Conservation (phyloP, 92 coral and sea anemone genomes). For the Porites lobata region DNA sequence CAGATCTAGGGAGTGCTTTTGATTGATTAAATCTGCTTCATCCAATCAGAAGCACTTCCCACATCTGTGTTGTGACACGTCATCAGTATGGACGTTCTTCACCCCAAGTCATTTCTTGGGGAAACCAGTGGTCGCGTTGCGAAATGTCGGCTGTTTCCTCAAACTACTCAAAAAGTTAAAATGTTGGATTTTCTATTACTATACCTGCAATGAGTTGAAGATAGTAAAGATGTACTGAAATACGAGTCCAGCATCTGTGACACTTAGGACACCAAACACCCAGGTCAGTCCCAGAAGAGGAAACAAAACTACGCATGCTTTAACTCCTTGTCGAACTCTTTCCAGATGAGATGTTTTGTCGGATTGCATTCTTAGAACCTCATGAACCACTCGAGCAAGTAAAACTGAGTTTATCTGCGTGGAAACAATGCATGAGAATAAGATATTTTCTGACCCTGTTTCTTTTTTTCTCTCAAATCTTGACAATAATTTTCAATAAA, state of each 20-base stretch:
- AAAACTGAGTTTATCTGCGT: conserved; percentile 72
- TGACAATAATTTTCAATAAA: too few relatives aligned
- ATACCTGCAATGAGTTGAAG: conserved; percentile 80
- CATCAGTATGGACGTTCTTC: too few relatives aligned
- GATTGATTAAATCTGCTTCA: too few relatives aligned
- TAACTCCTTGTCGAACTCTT: conserved; percentile 7
- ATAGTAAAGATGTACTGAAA: conserved; percentile 81
- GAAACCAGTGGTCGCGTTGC: too few relatives aligned
- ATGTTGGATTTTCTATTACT: background rate
- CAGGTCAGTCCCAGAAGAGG: conserved; percentile 84
- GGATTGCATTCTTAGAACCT: conserved; percentile 77
- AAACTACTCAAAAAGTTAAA: too few relatives aligned
- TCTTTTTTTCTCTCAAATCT: too few relatives aligned
- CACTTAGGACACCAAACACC: conserved; percentile 75
- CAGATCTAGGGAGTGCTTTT: too few relatives aligned
- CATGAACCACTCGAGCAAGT: conserved; percentile 76
- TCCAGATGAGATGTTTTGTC: background rate
- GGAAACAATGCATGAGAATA: background rate
- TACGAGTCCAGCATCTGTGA: conserved; percentile 70
- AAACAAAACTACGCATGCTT: conserved; percentile 75
- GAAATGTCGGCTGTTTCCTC: too few relatives aligned
- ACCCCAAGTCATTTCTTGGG: too few relatives aligned
- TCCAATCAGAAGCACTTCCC: too few relatives aligned
- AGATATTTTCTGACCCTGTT: background rate
- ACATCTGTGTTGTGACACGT: too few relatives aligned